Evolutionary conservation across 2,797 vertebrate genomes (phyloP), one percentile per base, ranked within the genome.

Genomic region (Chlorospingus semifuscus): DNA sequence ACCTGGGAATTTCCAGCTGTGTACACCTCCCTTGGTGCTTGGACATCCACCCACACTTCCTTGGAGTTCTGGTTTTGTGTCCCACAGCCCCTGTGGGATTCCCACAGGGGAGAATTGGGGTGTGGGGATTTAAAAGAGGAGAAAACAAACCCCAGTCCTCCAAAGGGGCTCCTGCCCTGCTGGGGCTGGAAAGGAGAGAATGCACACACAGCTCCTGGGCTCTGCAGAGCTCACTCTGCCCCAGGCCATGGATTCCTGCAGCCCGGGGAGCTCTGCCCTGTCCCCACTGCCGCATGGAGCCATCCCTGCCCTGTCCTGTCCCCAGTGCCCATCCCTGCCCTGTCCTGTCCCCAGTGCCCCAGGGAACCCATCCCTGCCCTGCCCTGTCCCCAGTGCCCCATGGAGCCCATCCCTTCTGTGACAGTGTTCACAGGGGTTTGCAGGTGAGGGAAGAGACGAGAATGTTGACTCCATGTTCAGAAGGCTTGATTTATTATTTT

Each of bases 101-200:
- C 50, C 44, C 19, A 3, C 30, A 3, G 88, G 21, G 57, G 55
- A 30, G n/a, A 65, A 36, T 16, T 49, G 6, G 32, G 29, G 53
- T 41, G 18, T 4, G 0, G 8, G 36, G 42, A 17, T 46, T 87
- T 52, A 59, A 82, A 39, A 4, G 11, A 53, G 10, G 10, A 22
- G 9, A 23, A 39, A 55, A 30, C 5, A 9, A 71, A 29, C 36
- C 4, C 5, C 23, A 9, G n/a, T 11, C 29, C 32, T 21, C 6
- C 14, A 55, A 27, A 32, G 0, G 0, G 0, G 15, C 42, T 90
- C 64, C 60, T 0, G 10, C 52, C 19, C 23, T 12, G 11, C 56
- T 9, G 52, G 44, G 66, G 50, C 29, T 56, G 64, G 34, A 84
- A 47, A 32, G 53, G 47, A 47, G 66, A 46, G 70, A 34, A 74